These are phyloP conservation scores for Cryptocheilus praepositus DNA, from an alignment of 2,888 invertebrate genomes.

Conservation along the genomic window DNA sequence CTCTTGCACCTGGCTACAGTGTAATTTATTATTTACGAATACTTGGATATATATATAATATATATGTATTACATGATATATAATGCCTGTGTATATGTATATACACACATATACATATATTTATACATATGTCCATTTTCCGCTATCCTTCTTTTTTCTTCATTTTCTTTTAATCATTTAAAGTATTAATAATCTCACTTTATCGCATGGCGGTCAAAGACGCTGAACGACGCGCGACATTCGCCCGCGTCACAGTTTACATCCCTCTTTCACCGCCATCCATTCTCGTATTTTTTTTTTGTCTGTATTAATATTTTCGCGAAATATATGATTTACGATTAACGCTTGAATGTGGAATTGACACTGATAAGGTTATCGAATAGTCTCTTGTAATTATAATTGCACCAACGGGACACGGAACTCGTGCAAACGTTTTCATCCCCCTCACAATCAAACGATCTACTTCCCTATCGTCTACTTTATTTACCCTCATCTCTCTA, in stretches of 20 bases:
- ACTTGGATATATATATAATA: conserved; percentile 3
- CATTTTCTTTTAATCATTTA: conserved; percentile 62
- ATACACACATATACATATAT: conserved; percentile 1
- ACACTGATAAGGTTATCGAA: conserved; percentile 74
- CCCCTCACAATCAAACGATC: conserved; percentile 1
- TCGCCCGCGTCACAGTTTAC: conserved; percentile 65
- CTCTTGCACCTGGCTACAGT: conserved; percentile 57
- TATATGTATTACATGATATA: neutral
- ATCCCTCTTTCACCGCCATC: conserved; percentile 39
- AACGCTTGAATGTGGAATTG: conserved; percentile 74
- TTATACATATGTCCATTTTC: conserved; percentile 72
- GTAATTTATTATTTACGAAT: conserved; percentile 2
- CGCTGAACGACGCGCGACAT: conserved; percentile 31
- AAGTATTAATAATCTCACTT: conserved; percentile 78
- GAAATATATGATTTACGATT: conserved; percentile 64
- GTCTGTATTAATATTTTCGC: conserved; percentile 57
- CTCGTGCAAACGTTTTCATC: conserved; percentile 22
- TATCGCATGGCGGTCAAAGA: conserved; percentile 30
- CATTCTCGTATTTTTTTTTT: conserved; percentile 47
- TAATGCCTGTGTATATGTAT: conserved; percentile 47
- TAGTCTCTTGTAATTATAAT: conserved; percentile 71
- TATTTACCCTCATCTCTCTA: neutral
- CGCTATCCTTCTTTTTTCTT: conserved; percentile 37
- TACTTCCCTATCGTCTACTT: neutral
- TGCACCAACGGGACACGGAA: conserved; percentile 68